These are phyloP conservation scores for Scomber japonicus DNA, from an alignment of 2,113 vertebrate species.

Conservation along the genomic window DNA sequence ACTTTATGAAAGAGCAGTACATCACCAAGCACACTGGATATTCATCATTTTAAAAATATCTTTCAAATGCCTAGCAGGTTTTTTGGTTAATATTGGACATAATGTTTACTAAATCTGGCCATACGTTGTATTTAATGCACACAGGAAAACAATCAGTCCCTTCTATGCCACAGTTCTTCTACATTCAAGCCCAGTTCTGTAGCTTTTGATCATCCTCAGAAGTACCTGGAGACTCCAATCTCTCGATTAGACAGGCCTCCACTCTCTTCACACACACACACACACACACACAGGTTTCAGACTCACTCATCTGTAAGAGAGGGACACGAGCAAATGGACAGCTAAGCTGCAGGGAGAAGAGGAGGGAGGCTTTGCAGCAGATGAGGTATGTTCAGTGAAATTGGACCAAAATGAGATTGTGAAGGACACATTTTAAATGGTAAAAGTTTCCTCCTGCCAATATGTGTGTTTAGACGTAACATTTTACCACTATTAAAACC, in stretches of 20 bases:
- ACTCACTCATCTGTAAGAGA: conserved; percentile 36
- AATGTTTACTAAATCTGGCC: background rate
- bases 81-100: background rate
- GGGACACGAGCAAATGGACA: conserved; percentile 45
- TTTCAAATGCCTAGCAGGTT: background rate
- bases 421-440: background rate
- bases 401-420: background rate
- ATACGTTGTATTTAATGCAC: background rate
- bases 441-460: background rate
- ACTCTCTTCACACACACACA: conserved; percentile 18
- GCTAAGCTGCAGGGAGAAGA: conserved; percentile 32
- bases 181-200: conserved; percentile 38
- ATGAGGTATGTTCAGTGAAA: background rate
- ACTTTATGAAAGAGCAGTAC: background rate
- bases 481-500: too few relatives aligned
- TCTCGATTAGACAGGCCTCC: conserved; percentile 37
- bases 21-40: background rate
- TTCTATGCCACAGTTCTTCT: background rate
- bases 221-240: conserved; percentile 34
- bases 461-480: too few relatives aligned
- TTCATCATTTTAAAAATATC: background rate
- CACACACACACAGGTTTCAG: conserved; percentile 32
- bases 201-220: conserved; percentile 59
- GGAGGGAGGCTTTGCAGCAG: conserved; percentile 7
- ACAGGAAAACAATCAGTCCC: background rate